phyloP scores from a whole-genome alignment of 2,888 invertebrate genomes.

The Drosophila multiciliata region DNA sequence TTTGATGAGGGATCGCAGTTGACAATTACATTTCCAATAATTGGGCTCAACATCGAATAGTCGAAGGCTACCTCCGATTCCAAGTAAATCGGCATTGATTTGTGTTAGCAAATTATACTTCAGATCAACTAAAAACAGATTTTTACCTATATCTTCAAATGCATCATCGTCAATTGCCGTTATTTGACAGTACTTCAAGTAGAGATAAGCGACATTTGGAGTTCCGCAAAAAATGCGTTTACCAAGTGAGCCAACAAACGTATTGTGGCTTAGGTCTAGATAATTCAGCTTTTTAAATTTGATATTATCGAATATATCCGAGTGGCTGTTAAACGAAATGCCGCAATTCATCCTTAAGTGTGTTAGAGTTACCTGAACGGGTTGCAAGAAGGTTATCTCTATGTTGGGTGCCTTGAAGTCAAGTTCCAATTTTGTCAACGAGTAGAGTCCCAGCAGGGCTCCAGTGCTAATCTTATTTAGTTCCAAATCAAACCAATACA shows the following conservation, averaged over 20 bases:
- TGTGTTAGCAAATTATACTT: constrained; percentile 72
- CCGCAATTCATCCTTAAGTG: constrained; percentile 68
- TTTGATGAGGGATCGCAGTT: constrained; percentile 53
- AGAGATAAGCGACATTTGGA: constrained; percentile 69
- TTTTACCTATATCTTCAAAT: constrained; percentile 62
- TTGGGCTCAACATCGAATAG: constrained; percentile 72
- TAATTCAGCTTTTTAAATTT: constrained; percentile 59
- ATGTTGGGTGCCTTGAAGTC: constrained; percentile 52
- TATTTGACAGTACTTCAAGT: constrained; percentile 65
- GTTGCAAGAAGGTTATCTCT: constrained; percentile 76
- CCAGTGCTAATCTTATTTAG: constrained; percentile 64
- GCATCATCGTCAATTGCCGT: constrained; percentile 68
- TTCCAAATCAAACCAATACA: constrained; percentile 57
- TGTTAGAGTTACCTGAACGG: constrained; percentile 74
- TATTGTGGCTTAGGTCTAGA: constrained; percentile 77
- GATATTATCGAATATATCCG: constrained; percentile 70
- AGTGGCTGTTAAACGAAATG: constrained; percentile 47
- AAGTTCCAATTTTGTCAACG: constrained; percentile 69
- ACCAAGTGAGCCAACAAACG: constrained; percentile 62
- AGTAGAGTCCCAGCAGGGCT: constrained; percentile 73
- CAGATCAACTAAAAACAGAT: constrained; percentile 70
- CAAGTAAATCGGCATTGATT: constrained; percentile 44
- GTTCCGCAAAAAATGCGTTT: constrained; percentile 63
- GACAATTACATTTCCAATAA: constrained; percentile 77
- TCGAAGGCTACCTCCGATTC: not conserved